Conservation (phyloP, 2,113 vertebrate species). For the Crotalus helleri region DNA sequence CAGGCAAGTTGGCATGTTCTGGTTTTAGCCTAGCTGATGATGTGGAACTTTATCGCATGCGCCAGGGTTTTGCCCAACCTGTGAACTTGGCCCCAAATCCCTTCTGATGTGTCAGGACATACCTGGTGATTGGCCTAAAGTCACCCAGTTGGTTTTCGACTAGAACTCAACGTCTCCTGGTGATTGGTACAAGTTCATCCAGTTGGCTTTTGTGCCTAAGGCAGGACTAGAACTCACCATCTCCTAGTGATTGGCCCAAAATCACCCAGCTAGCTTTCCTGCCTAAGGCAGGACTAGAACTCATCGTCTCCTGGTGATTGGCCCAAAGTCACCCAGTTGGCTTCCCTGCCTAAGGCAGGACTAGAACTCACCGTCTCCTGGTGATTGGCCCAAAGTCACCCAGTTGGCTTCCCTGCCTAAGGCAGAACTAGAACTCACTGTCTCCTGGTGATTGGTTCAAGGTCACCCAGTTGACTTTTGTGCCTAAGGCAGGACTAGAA, state of each 20-base stretch:
- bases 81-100: background rate
- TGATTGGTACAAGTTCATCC: background rate
- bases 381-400: too few species aligned
- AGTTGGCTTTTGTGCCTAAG: accelerated
- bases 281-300: too few species aligned
- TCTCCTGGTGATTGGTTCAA: too few species aligned
- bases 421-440: background rate
- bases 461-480: accelerated
- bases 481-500: too few species aligned
- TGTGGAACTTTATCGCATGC: accelerated
- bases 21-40: background rate
- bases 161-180: background rate
- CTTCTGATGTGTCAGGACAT: background rate
- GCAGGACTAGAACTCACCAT: background rate
- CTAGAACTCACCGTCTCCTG: too few species aligned
- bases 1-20: background rate
- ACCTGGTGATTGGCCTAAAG: too few species aligned
- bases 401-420: background rate
- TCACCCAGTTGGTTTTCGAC: background rate
- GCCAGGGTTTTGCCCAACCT: background rate
- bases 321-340: accelerated
- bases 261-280: too few species aligned
- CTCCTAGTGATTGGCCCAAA: background rate
- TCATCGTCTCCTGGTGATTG: background rate
- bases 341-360: too few species aligned